Evolutionary conservation across 2,113 vertebrate species (phyloP).

Genomic region (Catagonus wagneri): DNA sequence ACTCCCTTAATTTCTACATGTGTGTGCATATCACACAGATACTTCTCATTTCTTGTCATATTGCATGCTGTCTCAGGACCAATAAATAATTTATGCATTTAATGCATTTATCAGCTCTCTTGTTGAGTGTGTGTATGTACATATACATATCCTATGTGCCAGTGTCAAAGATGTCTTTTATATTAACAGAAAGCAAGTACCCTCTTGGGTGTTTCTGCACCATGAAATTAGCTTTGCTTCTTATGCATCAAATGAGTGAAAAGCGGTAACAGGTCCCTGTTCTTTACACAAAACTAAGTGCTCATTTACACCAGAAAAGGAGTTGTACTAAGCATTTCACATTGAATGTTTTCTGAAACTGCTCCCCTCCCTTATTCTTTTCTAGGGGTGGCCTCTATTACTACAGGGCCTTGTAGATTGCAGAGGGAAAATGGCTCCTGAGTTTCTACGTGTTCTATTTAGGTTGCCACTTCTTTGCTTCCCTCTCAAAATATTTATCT

Average conservation of each 20-base stretch:
- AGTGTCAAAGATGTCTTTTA: conserved; percentile 65
- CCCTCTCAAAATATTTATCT: neutral
- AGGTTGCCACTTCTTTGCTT: conserved; percentile 25
- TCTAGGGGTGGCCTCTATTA: conserved; percentile 27
- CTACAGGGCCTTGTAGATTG: neutral
- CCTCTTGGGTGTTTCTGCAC: conserved; percentile 70
- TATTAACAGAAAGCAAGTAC: conserved; percentile 50
- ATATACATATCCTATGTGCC: neutral
- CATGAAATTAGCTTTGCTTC: conserved; percentile 80
- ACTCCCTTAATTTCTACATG: conserved; percentile 67
- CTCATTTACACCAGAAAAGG: neutral
- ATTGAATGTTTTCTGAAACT: neutral
- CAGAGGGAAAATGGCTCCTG: neutral
- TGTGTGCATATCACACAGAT: conserved; percentile 46
- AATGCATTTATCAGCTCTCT: conserved; percentile 78
- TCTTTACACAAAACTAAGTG: conserved; percentile 47
- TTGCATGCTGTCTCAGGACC: conserved; percentile 62
- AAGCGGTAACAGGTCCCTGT: conserved; percentile 41
- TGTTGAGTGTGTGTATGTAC: neutral
- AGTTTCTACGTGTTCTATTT: conserved; percentile 24
- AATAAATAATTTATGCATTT: conserved; percentile 84
- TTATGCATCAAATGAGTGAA: conserved; percentile 44
- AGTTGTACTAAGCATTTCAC: conserved; percentile 9
- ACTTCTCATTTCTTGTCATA: conserved; percentile 70
- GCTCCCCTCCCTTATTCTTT: neutral